phyloP scores from a whole-genome alignment of 1,140 invertebrate genomes.

The Drosophila kikkawai region DNA sequence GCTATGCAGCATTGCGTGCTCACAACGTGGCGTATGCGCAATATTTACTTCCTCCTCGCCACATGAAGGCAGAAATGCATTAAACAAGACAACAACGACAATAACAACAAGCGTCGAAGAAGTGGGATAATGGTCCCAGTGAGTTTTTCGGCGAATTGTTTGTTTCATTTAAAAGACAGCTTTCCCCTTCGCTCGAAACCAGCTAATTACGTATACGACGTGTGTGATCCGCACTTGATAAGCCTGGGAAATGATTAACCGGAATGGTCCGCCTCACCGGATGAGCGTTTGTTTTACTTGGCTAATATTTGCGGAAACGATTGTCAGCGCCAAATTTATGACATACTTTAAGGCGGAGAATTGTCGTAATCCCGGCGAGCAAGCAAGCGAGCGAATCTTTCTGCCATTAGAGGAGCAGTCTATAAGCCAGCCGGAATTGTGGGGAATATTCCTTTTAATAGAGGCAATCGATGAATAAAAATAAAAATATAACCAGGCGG shows the following conservation, averaged over 20 bases:
- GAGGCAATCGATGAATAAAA: slow-evolving; percentile 55
- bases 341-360: slow-evolving; percentile 26
- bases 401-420: neutral
- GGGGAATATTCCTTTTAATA: slow-evolving; percentile 50
- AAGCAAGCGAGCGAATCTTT: neutral
- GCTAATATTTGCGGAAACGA: slow-evolving; percentile 34
- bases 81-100: slow-evolving; percentile 49
- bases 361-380: neutral
- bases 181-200: neutral
- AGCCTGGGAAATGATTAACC: slow-evolving; percentile 38
- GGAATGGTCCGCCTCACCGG: slow-evolving; percentile 17
- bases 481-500: slow-evolving; percentile 49
- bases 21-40: slow-evolving; percentile 73
- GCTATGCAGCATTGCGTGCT: slow-evolving; percentile 67
- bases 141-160: slow-evolving; percentile 26
- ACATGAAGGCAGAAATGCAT: slow-evolving; percentile 58
- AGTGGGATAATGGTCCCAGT: neutral
- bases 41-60: slow-evolving; percentile 54
- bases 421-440: slow-evolving; percentile 23
- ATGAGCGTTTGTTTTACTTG: slow-evolving; percentile 17
- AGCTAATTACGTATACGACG: slow-evolving; percentile 48
- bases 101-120: slow-evolving; percentile 13
- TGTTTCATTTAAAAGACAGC: slow-evolving; percentile 36
- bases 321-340: slow-evolving; percentile 16
- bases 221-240: slow-evolving; percentile 41